Evolutionary conservation across 92 coral and sea anemone genomes (phyloP), one percentile per base, ranked within the genome.

Genomic region (Plumapathes pennacea): DNA sequence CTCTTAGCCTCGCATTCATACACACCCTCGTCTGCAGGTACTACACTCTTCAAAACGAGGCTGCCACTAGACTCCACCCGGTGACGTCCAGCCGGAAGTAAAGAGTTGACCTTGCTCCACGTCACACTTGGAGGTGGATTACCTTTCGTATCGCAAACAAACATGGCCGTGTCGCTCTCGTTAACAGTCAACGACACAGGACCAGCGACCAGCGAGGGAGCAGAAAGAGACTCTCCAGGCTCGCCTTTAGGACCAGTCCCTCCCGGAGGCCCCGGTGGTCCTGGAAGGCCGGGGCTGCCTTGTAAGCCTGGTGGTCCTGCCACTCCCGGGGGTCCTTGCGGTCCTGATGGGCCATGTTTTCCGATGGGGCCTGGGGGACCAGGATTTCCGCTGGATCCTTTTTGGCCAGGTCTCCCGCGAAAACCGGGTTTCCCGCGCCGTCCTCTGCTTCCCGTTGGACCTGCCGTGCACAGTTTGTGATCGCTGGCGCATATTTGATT

Each of bases 181-280:
- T 74, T 74, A 5, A 74, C 69, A 1, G 59, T 57, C 29, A 52
- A 49, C n/a, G 64, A 62, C 49, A 36, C 54, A 23, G 73, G 88
- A 12, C 58, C 40, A 8, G 62, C 46, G 20, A 36, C 49, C 31
- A 82, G 74, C 2, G 53, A 32, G 21, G 88, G 88, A 41, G 78
- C 72, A 1, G 78, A 30, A 6, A 82, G 62, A 2, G 88, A 69
- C 15, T 74, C 38, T 6, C 63, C 83, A 11, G 83, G 83, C 17
- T 55, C 73, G 11, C 88, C 88, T 25, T 69, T 75, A 12, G 88
- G 78, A 39, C 88, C 89, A 18, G 58, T 53, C 3, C 54, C 74
- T 8, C 88, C 88, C 37, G 51, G 71, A 24, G 72, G 68, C 1
- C 89, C 89, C 10, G 69, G 34, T 1, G 89, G 83, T 9, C 89